Base-by-base conservation (phyloP, 1,140 invertebrate species). In the Subanguina moxae region DNA sequence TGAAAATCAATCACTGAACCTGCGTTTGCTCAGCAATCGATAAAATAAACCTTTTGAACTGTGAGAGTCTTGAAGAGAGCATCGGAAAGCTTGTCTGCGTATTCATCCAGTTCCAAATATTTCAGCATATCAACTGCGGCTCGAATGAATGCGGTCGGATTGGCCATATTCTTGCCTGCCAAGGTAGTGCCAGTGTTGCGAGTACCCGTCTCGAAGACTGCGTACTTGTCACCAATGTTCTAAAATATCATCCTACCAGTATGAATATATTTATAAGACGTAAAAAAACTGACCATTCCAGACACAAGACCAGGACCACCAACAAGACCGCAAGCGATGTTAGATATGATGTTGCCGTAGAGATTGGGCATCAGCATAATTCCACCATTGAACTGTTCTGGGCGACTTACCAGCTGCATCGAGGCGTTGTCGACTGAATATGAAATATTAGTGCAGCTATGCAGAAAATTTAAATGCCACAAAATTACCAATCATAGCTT, bases 341-440 rank as follows among this genome's bases (percentile, higher is more conserved):
- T 98, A 0, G 92, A 94, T 1, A 97, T 89, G 79, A 98, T 97
- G 61, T 93, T 91, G 7, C 70, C 95, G 84, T 99, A 99, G 48
- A 98, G 85, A 85, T 99, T 99, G 0, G 95, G 95, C 88, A 95
- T 94, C 17, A 97, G 86, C 88, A 98, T 90, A 15, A 98, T 92
- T 27, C 63, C 70, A 21, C 72, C 70, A 85, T 98, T 95, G 86
- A 99, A 99, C 83, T 99, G 93, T 81, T 94, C 89, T 0, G 94
- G 94, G 77, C 90, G 93, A 62, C 62, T 0, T 92, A 91, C 94
- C n/a, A 97, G 86, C 83, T 97, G 93, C 90, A 94, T 81, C 0
- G 67, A 80, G 19, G 77, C 76, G 27, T 78, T 68, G 25, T 72
- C 42, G 1, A 67, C 32, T 38, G 11, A 38, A 38, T 3, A n/a